Conservation (phyloP, 2,113 vertebrate species). For the Tyto alba region DNA sequence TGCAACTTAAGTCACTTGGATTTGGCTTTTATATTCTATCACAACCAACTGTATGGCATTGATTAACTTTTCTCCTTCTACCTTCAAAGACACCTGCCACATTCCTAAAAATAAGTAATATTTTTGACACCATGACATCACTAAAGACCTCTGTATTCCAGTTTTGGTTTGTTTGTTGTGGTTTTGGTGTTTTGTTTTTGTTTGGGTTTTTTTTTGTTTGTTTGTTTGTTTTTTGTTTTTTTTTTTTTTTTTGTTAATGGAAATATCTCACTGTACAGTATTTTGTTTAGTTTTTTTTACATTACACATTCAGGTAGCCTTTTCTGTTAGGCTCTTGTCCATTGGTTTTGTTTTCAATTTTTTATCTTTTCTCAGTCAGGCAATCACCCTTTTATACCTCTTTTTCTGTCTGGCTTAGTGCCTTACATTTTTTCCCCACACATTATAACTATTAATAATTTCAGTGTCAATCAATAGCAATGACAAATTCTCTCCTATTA, state of each 20-base stretch:
- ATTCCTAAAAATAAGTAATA: neutral
- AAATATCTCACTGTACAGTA: neutral
- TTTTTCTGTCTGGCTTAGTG: neutral
- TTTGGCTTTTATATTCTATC: neutral
- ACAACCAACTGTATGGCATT: no score
- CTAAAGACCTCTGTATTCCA: neutral
- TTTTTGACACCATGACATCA: neutral
- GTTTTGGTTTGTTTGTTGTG: no score
- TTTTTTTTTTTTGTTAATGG: neutral
- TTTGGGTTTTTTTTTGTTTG: no score
- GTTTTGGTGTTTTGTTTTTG: no score
- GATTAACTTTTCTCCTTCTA: neutral
- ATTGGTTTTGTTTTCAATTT: accelerated
- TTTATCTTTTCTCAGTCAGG: neutral
- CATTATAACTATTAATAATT: neutral
- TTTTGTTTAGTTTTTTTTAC: neutral
- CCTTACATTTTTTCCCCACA: neutral
- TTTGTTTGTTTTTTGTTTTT: no score
- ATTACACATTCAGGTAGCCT: neutral
- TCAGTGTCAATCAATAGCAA: neutral
- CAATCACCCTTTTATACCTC: accelerated
- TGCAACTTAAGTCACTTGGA: neutral
- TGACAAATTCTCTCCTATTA: neutral
- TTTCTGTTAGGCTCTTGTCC: neutral
- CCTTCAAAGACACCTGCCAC: neutral